Evolutionary conservation across 2,888 invertebrate genomes (phyloP).

Genomic region (Diaperis boleti): DNA sequence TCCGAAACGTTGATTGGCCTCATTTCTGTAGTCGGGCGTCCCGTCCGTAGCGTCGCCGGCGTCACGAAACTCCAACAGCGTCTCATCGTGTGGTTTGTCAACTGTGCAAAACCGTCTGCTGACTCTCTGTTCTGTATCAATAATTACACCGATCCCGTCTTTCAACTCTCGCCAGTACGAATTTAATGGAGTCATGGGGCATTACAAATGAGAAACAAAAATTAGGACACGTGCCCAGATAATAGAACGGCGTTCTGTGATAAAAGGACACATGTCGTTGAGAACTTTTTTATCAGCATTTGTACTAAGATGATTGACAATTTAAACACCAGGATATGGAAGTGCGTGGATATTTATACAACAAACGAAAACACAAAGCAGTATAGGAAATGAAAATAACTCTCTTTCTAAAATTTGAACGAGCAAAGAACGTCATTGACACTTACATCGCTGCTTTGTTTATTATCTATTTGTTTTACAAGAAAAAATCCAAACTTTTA

Average conservation of each 20-base stretch:
- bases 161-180: slow-evolving; percentile 20
- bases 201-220: slow-evolving; percentile 57
- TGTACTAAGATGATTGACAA: no score
- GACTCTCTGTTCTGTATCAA: slow-evolving; percentile 48
- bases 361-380: no score
- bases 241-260: slow-evolving; percentile 55
- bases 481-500: no score
- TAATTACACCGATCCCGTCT: slow-evolving; percentile 45
- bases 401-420: no score
- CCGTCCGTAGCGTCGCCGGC: slow-evolving; percentile 47
- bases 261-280: slow-evolving; percentile 52
- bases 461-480: no score
- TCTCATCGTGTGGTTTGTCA: slow-evolving; percentile 52
- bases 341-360: no score
- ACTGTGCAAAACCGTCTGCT: slow-evolving; percentile 53
- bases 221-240: slow-evolving; percentile 56
- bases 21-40: slow-evolving; percentile 48
- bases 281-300: slow-evolving; percentile 18
- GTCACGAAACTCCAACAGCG: slow-evolving; percentile 35
- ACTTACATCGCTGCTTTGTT: no score
- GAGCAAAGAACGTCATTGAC: no score
- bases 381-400: no score
- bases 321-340: no score
- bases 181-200: slow-evolving; percentile 23
- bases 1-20: slow-evolving; percentile 47